Evolutionary conservation across 1,140 invertebrate species (phyloP), one percentile per base, ranked within the genome.

Genomic region (Zaprionus africanus): DNA sequence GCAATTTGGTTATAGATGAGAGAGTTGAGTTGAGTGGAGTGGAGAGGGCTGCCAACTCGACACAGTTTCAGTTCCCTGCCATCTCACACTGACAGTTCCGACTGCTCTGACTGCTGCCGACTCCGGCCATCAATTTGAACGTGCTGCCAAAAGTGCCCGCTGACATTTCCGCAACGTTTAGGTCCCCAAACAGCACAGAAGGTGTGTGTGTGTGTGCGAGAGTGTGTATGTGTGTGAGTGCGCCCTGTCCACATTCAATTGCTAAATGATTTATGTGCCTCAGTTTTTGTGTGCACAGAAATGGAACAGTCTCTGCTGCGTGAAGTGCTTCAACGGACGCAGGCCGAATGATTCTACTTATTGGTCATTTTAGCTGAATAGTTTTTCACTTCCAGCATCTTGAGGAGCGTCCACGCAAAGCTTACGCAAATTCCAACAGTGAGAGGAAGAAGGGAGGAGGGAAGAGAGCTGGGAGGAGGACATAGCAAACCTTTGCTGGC

Each of bases 251-350:
- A 54, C 76, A 79, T 82, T 80, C 76, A 85, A 91, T 90, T 84
- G 71, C 80, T 71, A 86, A 90, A 80, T 91, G 90, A 91, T 91
- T 91, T 91, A 91, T 91, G 65, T 77, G 72, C 68, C 56, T 75
- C 60, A 76, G 79, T 80, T 88, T 81, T 75, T 67, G 15, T 17
- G 53, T 22, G 1, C 22, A 15, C 51, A 22, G 17, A 46, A 46
- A n/a, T 12, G 36, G 17, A 58, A 43, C 11, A 58, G 60, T 66
- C 58, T 34, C 41, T 56, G 57, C 71, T 60, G 17, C 17, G 28
- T 51, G 28, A 26, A 49, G 41, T 24, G 24, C 17, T 41, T 3
- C 7, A 31, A 17, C 28, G 28, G 60, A 28, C n/a, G 22, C 56
- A n/a, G 17, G 19, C 26, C 31, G 36, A 31, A 49, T 12, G 46